These are phyloP conservation scores for Palloptera scutellata DNA, from an alignment of 2,888 invertebrate genomes.

Conservation along the genomic window DNA sequence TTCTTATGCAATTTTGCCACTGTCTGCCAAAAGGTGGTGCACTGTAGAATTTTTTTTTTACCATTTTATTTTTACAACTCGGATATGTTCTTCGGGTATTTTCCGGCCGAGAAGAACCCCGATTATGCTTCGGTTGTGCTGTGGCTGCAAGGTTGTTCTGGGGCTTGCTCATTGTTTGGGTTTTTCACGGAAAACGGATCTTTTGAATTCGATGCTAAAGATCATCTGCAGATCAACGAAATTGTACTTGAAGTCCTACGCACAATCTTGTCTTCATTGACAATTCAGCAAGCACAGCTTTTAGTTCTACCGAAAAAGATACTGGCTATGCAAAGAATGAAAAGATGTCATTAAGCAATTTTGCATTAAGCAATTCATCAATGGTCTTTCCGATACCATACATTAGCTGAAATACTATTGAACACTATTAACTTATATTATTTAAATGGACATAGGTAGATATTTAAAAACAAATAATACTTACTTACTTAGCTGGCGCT, in stretches of 20 bases:
- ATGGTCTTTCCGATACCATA: slow-evolving; percentile 81
- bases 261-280: slow-evolving; percentile 88
- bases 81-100: slow-evolving; percentile 93
- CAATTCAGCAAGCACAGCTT: slow-evolving; percentile 93
- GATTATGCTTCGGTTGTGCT: slow-evolving; percentile 76
- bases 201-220: slow-evolving; percentile 66
- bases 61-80: no score
- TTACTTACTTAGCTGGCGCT: no score
- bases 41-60: no score
- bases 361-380: slow-evolving; percentile 78
- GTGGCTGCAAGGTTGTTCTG: slow-evolving; percentile 89
- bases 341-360: slow-evolving; percentile 81
- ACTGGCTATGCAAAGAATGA: slow-evolving; percentile 83
- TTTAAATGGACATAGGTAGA: no score
- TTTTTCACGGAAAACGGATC: slow-evolving; percentile 88
- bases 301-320: slow-evolving; percentile 82
- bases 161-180: slow-evolving; percentile 80
- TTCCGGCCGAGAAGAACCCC: slow-evolving; percentile 71
- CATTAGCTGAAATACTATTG: slow-evolving; percentile 74
- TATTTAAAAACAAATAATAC: no score
- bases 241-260: slow-evolving; percentile 81
- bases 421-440: no score
- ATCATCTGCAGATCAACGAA: slow-evolving; percentile 67
- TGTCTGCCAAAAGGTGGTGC: no score
- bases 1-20: no score